Evolutionary conservation across 30 jellyfish, hydroid and myxozoan species (phyloP), one percentile per base, ranked within the genome.

Genomic region (Nemopilema nomurai): DNA sequence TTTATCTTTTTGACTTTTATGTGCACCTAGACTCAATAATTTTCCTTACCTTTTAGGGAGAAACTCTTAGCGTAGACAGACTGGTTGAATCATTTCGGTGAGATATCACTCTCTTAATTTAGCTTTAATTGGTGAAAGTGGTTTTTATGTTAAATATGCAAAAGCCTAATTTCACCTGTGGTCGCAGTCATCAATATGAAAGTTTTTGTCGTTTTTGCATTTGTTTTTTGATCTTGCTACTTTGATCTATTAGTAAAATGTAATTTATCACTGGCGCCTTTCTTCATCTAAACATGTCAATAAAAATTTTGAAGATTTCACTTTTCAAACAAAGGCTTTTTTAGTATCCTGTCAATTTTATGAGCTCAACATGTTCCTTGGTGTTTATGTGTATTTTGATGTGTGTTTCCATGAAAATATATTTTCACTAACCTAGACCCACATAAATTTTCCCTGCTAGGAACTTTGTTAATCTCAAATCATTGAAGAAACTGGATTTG

Each of bases 401-500:
- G 57, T 13, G 6, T 41, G 13, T 41, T 41, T 13, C 57, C 13
- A 41, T 41, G 9, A 41, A 41, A 41, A 3, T 13, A 13, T 41
- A 41, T 3, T 41, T 6, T 41, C 6, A 41, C 57, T 3, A 41
- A 13, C 57, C 13, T 41, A 6, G 6, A 41, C 13, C 13, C 9
- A 3, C 6, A 3, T 3, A 31, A 16, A 16, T 22, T 74, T 31
- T 41, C 72, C 71, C 23, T 18, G 16, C 32, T 22, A 74, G 87
- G 71, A 50, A 52, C 67, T 19, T 77, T n/a, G 87, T 64, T 3
- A 18, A 26, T 26, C 77, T 83, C 25, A 20, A 24, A 21, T 71
- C 86, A 18, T n/a, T 83, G 81, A 71, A 24, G 62, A 49, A 62
- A 27, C 78, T 83, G 25, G 49, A 71, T 49, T 24, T 83, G n/a